These are phyloP conservation scores for Glaucomys volans DNA, from an alignment of 2,113 vertebrate species.

Conservation along the genomic window DNA sequence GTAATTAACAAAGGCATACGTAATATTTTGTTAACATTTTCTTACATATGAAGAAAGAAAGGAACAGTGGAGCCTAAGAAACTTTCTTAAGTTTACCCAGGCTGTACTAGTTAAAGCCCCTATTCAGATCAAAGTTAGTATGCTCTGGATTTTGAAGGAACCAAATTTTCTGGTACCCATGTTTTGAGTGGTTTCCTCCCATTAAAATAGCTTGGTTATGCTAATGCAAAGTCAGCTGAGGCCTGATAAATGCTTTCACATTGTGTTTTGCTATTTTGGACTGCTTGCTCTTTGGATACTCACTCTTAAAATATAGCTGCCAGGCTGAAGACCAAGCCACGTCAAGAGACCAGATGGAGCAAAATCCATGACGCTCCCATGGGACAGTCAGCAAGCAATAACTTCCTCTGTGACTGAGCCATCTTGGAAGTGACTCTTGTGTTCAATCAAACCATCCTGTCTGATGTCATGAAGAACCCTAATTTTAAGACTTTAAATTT, in stretches of 20 bases:
- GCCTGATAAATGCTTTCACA: no score
- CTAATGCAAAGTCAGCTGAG: background rate
- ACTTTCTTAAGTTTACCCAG: background rate
- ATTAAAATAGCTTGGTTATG: background rate
- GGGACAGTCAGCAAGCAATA: background rate
- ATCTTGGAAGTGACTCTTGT: background rate
- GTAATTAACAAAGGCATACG: background rate
- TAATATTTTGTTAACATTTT: background rate
- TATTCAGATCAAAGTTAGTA: background rate
- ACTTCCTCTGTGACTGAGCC: background rate
- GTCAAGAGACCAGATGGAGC: background rate
- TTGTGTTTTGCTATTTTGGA: background rate
- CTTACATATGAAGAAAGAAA: background rate
- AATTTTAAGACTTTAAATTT: background rate
- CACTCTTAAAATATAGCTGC: background rate
- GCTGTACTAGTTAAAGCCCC: background rate
- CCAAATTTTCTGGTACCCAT: background rate
- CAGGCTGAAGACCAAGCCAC: background rate
- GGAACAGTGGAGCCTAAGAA: background rate
- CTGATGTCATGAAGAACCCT: background rate
- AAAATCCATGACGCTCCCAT: background rate
- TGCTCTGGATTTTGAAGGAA: background rate
- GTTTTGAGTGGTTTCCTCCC: background rate
- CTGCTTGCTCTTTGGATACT: background rate
- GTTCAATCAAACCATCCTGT: background rate